A percentile compares a stretch with the other conserved stretches of the same genome.
Conservation (phyloP, 2,888 invertebrate genomes). For the Netelia fuscicornis region DNA sequence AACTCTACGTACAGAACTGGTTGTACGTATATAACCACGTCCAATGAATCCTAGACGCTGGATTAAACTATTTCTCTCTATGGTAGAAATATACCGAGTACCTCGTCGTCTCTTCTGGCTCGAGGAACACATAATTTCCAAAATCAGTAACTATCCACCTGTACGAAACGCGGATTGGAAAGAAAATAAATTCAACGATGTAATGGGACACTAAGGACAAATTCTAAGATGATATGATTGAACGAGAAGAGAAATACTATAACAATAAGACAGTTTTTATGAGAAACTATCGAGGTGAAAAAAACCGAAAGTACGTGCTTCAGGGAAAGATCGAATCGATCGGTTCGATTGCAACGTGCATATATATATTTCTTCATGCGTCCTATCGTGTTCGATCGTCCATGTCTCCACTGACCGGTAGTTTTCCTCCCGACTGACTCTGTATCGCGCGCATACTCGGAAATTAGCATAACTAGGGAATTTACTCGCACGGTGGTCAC, state of each 20-base stretch:
- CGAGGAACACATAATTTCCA: background rate
- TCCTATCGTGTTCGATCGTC: constrained; percentile 37
- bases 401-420: constrained; percentile 14
- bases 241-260: background rate
- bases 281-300: background rate
- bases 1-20: constrained; percentile 21
- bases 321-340: background rate
- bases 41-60: constrained; percentile 28
- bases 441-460: background rate
- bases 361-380: constrained; percentile 38
- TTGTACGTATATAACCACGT: background rate
- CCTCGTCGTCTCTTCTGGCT: background rate
- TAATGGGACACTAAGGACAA: background rate
- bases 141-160: background rate
- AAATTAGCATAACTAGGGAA: constrained; percentile 65
- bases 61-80: constrained; percentile 61
- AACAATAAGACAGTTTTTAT: background rate
- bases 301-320: background rate
- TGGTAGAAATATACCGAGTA: constrained; percentile 5
- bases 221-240: background rate
- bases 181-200: background rate
- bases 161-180: background rate
- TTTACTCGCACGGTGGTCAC: constrained; percentile 50
- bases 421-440: constrained; percentile 2
- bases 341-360: background rate